Evolutionary conservation across 2,113 vertebrate species (phyloP), one percentile per base, ranked within the genome.

Genomic region (Gavialis gangeticus): DNA sequence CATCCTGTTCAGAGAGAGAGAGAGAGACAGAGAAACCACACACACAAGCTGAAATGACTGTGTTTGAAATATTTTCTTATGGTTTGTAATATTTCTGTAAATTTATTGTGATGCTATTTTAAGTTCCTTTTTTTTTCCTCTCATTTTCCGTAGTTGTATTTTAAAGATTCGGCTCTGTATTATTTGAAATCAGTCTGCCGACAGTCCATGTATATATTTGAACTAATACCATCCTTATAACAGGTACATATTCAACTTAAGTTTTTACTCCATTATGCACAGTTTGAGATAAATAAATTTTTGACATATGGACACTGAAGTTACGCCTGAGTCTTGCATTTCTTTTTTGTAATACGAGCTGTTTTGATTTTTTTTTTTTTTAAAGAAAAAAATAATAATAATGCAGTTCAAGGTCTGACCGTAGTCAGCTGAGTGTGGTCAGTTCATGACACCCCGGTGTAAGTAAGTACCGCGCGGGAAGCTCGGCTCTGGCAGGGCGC

Each of bases 201-300:
- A 99, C 97, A 98, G 98, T 99, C 98, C 98, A 98, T 99, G 99
- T 99, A 99, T 98, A 99, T 99, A 99, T 99, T 98, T 99, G 98
- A 99, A 99, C 99, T 99, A 99, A 99, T 99, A 99, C 98, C 99
- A 99, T 99, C 98, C 99, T 99, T 99, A 99, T 99, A 99, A 99
- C 99, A 99, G 98, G 98, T 99, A 99, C 99, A 98, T 98, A 99
- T 99, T 98, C 98, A 98, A 98, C 98, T 99, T 99, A 99, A 98
- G 98, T 99, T 99, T 99, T 99, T 99, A 99, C 99, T 99, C 98
- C 99, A 99, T 99, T 99, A 99, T 99, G 99, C 99, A 99, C 98
- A 98, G 99, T 99, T 98, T 99, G 99, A 99, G 99, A 99, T 99
- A 99, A 99, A 99, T 99, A 99, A 99, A 99, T 99, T 99, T 99